Conservation (phyloP, 2,113 vertebrate genomes). For the Nipponia nippon region DNA sequence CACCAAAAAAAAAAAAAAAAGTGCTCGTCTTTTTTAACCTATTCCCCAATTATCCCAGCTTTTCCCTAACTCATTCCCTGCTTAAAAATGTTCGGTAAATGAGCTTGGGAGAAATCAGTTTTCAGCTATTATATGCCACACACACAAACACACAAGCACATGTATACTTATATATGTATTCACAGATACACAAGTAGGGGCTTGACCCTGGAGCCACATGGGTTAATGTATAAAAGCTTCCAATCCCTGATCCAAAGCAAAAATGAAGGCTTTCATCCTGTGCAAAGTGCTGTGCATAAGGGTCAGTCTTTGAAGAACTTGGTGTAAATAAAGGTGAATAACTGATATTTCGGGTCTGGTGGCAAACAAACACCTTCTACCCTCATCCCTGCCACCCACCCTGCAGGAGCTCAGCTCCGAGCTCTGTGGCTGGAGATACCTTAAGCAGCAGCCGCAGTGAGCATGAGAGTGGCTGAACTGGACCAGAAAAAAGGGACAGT, state of each 20-base stretch:
- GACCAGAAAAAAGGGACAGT: neutral
- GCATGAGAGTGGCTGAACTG: neutral
- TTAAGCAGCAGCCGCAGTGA: neutral
- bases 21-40: neutral
- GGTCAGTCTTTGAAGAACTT: neutral
- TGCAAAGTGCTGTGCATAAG: neutral
- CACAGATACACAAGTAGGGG: neutral
- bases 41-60: neutral
- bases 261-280: neutral
- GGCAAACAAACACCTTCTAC: neutral
- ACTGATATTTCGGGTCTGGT: fast-evolving
- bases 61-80: neutral
- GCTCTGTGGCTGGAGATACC: neutral
- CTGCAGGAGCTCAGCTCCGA: neutral
- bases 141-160: neutral
- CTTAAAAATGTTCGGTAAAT: neutral
- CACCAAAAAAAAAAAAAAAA: neutral
- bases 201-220: neutral
- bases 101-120: neutral
- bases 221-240: neutral
- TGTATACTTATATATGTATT: neutral
- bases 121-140: neutral
- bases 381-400: neutral
- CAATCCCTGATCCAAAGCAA: neutral
- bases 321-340: neutral